Base-by-base conservation (phyloP, 2,888 invertebrate species). In the Lithosia quadra region DNA sequence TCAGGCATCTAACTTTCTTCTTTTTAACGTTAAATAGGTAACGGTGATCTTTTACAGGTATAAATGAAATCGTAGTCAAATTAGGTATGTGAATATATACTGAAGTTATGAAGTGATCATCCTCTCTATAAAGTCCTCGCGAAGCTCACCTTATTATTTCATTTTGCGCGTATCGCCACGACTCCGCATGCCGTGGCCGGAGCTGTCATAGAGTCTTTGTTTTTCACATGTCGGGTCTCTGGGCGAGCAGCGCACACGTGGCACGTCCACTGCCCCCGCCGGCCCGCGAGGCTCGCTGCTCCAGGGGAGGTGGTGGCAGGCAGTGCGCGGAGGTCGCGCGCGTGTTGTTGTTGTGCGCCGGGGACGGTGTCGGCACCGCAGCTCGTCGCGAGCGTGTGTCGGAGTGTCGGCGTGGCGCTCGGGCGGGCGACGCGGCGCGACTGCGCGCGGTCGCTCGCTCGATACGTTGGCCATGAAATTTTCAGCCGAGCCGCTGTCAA, bases 381-480 rank as follows among this genome's bases (percentile, higher is more conserved):
- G 83, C 76, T 84, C 81, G 85, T 86, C 83, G 77, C 84, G 83
- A 81, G 79, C 84, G 84, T 86, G 87, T 88, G 80, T 86, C 81
- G 84, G 84, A 79, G 65, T 61, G 64, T 82, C 77, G 74, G 84
- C 82, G 84, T 78, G 75, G 82, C 80, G 80, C 88, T 86, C 84
- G 84, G 85, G 85, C 88, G 88, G 87, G 78, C 81, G 86, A 84
- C 85, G 84, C 84, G 84, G 66, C 87, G 93, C 93, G 93, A 85
- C 92, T 92, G 93, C 93, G 94, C 94, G 88, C 71, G 77, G 65
- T 76, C 87, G 82, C 90, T 81, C 92, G 93, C 91, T 93, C 94
- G 90, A 95, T 95, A 95, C 91, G 81, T 86, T 92, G 94, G 91
- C 94, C 95, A 94, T 95, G 94, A 95, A 95, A 94, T 86, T 92